phyloP scores from a whole-genome alignment of 1,140 invertebrate species.

The Pogonus chalceus region DNA sequence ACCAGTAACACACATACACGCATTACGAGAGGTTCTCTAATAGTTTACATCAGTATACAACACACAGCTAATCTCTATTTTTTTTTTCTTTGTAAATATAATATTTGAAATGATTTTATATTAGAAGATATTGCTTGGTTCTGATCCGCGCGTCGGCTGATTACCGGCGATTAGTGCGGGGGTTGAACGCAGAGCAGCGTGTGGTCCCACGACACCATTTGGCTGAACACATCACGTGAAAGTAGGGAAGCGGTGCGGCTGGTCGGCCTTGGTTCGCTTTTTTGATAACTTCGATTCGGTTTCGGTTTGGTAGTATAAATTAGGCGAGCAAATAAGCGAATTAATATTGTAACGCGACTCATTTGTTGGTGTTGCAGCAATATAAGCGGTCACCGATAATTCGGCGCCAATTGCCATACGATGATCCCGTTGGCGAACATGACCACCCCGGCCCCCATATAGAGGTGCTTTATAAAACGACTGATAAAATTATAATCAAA shows the following conservation, averaged over 20 bases:
- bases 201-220: slow-evolving; percentile 5
- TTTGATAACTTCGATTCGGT: too few relatives aligned
- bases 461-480: slow-evolving; percentile 21
- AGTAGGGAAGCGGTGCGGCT: too few relatives aligned
- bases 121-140: neutral
- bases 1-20: neutral
- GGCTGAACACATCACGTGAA: slow-evolving; percentile 2
- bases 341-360: too few relatives aligned
- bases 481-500: slow-evolving; percentile 60
- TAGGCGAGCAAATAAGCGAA: too few relatives aligned
- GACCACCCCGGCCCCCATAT: too few relatives aligned
- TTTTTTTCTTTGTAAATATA: neutral
- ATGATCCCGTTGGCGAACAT: neutral
- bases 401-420: too few relatives aligned
- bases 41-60: neutral
- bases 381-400: too few relatives aligned
- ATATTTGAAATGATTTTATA: neutral
- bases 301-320: too few relatives aligned
- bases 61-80: neutral
- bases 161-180: neutral
- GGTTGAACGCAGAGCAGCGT: neutral
- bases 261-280: too few relatives aligned
- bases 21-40: neutral
- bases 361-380: too few relatives aligned
- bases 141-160: neutral